Conservation (phyloP, 2,888 invertebrate genomes). For the Phaedon cochleariae region DNA sequence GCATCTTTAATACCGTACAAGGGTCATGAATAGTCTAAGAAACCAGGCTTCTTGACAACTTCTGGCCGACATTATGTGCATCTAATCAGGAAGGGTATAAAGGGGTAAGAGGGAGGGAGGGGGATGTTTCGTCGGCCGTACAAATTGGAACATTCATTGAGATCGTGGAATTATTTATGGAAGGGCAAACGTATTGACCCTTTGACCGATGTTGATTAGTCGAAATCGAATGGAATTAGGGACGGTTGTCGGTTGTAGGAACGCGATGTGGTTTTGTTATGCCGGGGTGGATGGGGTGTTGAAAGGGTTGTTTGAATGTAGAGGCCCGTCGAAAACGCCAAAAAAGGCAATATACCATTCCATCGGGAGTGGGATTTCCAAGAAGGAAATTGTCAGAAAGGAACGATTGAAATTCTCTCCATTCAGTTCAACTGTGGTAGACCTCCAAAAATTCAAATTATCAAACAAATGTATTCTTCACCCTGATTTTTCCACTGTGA, state of each 20-base stretch:
- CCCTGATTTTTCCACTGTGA: too few species aligned
- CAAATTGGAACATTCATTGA: constrained; percentile 44
- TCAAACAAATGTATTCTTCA: too few species aligned
- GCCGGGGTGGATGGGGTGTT: constrained; percentile 19
- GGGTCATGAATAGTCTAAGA: constrained; percentile 39
- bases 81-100: constrained; percentile 34
- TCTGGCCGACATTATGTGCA: constrained; percentile 47
- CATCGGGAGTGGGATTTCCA: not conserved
- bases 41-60: constrained; percentile 43
- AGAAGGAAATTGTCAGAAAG: too few species aligned
- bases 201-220: constrained; percentile 47
- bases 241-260: constrained; percentile 25
- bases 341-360: not conserved
- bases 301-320: constrained; percentile 17
- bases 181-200: constrained; percentile 49
- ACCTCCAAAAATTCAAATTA: too few species aligned
- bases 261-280: constrained; percentile 33
- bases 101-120: constrained; percentile 23
- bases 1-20: constrained; percentile 48
- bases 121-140: constrained; percentile 38
- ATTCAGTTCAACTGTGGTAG: too few species aligned
- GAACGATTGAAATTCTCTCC: too few species aligned
- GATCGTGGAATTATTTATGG: constrained; percentile 41
- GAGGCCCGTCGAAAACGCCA: not conserved
- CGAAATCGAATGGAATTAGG: constrained; percentile 41